phyloP scores from a whole-genome alignment of 2,888 invertebrate species.

The Leptinotarsa peninsularis region DNA sequence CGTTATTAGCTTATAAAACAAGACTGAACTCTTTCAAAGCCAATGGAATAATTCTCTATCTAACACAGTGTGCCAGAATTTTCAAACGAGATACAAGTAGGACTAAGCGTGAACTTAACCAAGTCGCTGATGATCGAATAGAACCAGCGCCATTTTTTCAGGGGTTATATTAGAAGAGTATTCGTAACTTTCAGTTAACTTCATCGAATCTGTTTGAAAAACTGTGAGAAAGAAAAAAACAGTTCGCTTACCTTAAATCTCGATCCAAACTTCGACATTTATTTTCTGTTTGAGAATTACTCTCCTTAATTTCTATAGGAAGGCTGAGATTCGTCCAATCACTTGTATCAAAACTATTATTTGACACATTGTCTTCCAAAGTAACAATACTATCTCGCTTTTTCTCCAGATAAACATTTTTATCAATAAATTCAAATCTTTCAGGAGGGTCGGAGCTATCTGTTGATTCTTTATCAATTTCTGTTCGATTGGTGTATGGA shows the following conservation, averaged over 20 bases:
- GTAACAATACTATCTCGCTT: constrained; percentile 53
- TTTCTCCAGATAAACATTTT: constrained; percentile 50
- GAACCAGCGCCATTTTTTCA: too few relatives aligned
- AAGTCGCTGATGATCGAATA: too few relatives aligned
- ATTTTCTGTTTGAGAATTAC: constrained; percentile 32
- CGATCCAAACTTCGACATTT: constrained; percentile 34
- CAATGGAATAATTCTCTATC: too few relatives aligned
- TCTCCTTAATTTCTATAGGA: constrained; percentile 31
- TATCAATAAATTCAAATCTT: constrained; percentile 72
- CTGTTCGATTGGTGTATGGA: neutral
- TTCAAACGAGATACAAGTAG: too few relatives aligned
- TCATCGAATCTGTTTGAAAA: too few relatives aligned
- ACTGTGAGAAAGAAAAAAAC: neutral
- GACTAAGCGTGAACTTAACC: too few relatives aligned
- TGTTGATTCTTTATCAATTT: constrained; percentile 56
- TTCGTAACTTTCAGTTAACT: too few relatives aligned
- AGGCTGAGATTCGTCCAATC: constrained; percentile 66
- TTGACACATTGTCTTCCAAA: constrained; percentile 60
- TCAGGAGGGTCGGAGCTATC: constrained; percentile 71
- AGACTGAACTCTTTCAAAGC: too few relatives aligned
- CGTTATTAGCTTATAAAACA: too few relatives aligned
- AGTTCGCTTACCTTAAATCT: constrained; percentile 29
- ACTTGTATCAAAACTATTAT: constrained; percentile 60
- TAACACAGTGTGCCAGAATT: too few relatives aligned
- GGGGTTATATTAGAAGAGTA: too few relatives aligned